Evolutionary conservation across 2,113 vertebrate species (phyloP), one percentile per base, ranked within the genome.

Genomic region (Crotalus viridis): DNA sequence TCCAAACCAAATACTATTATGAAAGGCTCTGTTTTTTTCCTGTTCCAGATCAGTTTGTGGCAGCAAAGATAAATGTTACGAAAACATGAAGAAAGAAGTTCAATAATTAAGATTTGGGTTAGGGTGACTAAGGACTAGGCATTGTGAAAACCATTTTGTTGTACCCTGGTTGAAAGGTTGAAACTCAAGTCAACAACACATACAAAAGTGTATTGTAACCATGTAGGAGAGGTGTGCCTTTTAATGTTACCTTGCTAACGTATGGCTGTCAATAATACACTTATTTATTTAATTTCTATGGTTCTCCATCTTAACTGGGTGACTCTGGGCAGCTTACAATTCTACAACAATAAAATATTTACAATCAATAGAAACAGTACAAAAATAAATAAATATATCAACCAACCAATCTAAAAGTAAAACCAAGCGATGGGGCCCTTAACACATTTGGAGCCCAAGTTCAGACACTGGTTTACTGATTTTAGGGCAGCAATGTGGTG

Each of bases 381-480:
- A 57, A 57, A 57, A 57, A 57, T 24, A 57, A 57, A 57, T 57
- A 57, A 6, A 57, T 57, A 22, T 57, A 57, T 19, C 56, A 57
- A 24, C 56, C 22, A 22, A 57, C 21, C 56, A 57, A 22, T 57
- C 56, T 57, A 57, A 57, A 57, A 24, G 56, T 57, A 57, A 24
- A 57, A 57, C 56, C 56, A 57, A 57, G 56, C 22, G 21, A 24
- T 57, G 56, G 56, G 21, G 21, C 56, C 21, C 21, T 57, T 57
- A 57, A 22, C 22, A 57, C 21, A 57, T 57, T 57, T 57, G 56
- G 56, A 6, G 19, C 56, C 55, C 1, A 24, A 89, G 93, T 54
- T 91, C 64, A 91, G 87, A 86, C 74, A 89, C 69, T 85, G 43
- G 24, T 21, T 48, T 89, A 93, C 91, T 91, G 56, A 91, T 85